These are phyloP conservation scores for Halocynthia aurantium DNA, from an alignment of 23 tunicate species.

Conservation along the genomic window DNA sequence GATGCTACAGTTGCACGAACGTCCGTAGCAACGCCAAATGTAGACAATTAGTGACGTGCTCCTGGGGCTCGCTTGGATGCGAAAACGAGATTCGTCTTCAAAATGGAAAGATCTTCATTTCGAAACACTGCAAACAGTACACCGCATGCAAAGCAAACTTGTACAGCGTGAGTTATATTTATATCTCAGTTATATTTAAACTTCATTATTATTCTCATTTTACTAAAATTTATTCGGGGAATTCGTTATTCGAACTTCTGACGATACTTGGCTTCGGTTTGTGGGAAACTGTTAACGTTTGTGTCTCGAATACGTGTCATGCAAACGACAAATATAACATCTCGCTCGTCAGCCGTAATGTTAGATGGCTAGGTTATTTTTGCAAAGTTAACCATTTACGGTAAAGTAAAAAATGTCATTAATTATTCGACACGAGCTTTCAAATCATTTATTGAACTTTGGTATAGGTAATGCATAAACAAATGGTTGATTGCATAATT, in stretches of 20 bases:
- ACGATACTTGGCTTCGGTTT: background rate
- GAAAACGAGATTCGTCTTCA: conserved; percentile 41
- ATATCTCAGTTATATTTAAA: background rate
- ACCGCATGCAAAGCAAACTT: conserved; percentile 23
- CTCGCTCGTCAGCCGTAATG: too few species aligned
- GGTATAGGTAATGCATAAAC: too few species aligned
- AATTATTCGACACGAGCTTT: too few species aligned
- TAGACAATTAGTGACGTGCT: conserved; percentile 9
- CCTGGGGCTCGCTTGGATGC: conserved; percentile 21
- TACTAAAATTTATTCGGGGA: background rate
- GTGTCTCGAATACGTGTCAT: too few species aligned
- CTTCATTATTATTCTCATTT: background rate
- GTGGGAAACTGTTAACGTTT: too few species aligned
- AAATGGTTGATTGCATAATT: too few species aligned
- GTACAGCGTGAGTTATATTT: conserved; percentile 1
- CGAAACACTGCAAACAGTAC: conserved; percentile 44
- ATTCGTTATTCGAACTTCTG: background rate
- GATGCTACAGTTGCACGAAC: conserved; percentile 42
- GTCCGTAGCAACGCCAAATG: conserved; percentile 27
- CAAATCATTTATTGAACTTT: too few species aligned
- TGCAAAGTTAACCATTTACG: too few species aligned
- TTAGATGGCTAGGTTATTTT: too few species aligned
- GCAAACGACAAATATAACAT: too few species aligned
- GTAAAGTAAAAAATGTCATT: too few species aligned
- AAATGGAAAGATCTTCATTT: conserved; percentile 35